Base-by-base conservation (phyloP, 2,888 invertebrate genomes). In the Mesorhabditis sp. region DNA sequence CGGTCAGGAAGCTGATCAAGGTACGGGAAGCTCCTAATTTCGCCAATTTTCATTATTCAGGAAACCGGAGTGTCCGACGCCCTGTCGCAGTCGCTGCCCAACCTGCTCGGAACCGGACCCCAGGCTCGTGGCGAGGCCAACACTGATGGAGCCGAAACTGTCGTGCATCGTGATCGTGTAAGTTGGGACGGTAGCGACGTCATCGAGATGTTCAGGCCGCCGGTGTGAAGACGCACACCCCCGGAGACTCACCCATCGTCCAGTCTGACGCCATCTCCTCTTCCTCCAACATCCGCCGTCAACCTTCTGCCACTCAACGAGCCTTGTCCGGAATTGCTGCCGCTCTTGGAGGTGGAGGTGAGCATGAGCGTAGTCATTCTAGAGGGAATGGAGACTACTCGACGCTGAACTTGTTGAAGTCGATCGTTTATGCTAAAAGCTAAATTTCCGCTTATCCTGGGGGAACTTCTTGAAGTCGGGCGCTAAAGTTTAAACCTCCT, bases 251-350 rank as follows among this genome's bases (percentile, higher is more conserved):
- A 61, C 73, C 70, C 67, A 68, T 75, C 15, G 70, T 74, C 69
- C 69, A 72, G 44, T 69, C 43, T 44, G 41, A 41, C 10, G 41
- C 28, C 64, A 67, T 70, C 64, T 66, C 70, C 61, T 66, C 70
- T 2, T 70, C 72, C 4, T 71, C 76, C 58, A 79, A 82, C 66
- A 79, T 84, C 66, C 80, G 84, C 67, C 80, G 84, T 62, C 83
- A 84, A 72, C 84, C 84, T 66, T 79, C 80, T 15, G 76, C 75
- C 50, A 82, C 83, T 28, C 83, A 84, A 66, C 76, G 83, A 45
- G 83, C 83, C 42, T 72, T 84, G 74, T 93, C 90, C 0, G 93
- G 92, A 13, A 92, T 92, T 68, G 90, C 89, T 77, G 90, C 90
- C 76, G 90, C 90, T 71, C 90, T 90, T 45, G 91, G 89, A 4